Conservation (phyloP, 1,140 invertebrate species). For the Cotesia typhae region DNA sequence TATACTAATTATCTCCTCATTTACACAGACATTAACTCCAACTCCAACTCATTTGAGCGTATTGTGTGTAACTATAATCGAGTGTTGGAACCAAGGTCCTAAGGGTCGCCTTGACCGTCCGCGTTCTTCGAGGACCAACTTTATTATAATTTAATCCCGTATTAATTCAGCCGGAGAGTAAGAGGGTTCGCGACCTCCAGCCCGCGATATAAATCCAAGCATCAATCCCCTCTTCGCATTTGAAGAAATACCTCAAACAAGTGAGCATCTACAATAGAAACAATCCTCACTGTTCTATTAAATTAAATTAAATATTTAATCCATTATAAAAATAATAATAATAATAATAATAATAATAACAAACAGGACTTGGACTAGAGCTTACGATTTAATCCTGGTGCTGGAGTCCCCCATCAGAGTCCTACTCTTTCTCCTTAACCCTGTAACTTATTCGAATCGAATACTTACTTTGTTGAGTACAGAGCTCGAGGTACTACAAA, state of each 20-base stretch:
- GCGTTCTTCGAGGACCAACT: slow-evolving; percentile 8
- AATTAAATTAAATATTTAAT: too few relatives aligned
- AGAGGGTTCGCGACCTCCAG: slow-evolving; percentile 48
- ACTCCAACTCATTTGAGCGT: slow-evolving; percentile 24
- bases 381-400: too few relatives aligned
- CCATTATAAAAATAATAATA: too few relatives aligned
- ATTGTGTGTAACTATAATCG: too few relatives aligned
- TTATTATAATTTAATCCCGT: background rate
- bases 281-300: too few relatives aligned
- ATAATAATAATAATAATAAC: background rate
- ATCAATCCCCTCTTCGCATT: slow-evolving; percentile 51
- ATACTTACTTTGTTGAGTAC: too few relatives aligned
- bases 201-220: slow-evolving; percentile 55
- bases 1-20: background rate
- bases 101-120: slow-evolving; percentile 54
- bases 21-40: slow-evolving; percentile 14
- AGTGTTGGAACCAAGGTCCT: slow-evolving; percentile 1
- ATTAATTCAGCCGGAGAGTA: slow-evolving; percentile 19
- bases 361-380: background rate
- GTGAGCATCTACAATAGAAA: slow-evolving; percentile 11
- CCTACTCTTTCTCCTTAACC: slow-evolving; percentile 12
- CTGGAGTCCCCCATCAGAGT: background rate
- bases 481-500: background rate
- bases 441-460: background rate
- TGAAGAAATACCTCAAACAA: slow-evolving; percentile 50